Conservation (phyloP, 2,797 vertebrate genomes). For the Urosaurus nigricauda region DNA sequence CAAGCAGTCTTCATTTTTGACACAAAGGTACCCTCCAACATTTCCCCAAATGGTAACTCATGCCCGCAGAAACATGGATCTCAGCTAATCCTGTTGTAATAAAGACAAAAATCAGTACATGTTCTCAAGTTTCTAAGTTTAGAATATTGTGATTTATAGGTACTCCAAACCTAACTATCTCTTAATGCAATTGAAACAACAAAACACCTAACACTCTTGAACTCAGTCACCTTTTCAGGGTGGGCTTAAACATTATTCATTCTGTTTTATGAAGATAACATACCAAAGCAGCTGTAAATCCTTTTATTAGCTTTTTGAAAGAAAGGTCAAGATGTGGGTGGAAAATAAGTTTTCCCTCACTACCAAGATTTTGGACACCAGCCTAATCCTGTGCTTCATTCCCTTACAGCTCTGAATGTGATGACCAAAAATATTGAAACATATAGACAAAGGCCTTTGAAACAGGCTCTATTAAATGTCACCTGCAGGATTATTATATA, state of each 20-base stretch:
- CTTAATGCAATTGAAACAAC: constrained; percentile 60
- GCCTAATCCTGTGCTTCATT: not conserved
- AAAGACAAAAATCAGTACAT: constrained; percentile 47
- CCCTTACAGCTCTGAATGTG: not conserved
- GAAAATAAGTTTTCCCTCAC: constrained; percentile 8
- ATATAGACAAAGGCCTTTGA: not conserved
- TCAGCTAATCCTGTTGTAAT: constrained; percentile 58
- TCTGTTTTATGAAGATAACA: constrained; percentile 63
- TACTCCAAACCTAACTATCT: constrained; percentile 36
- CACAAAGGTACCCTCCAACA: constrained; percentile 28
- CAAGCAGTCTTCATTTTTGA: constrained; percentile 37
- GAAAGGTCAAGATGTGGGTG: constrained; percentile 34
- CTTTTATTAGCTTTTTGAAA: constrained; percentile 52
- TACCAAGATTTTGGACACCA: constrained; percentile 29
- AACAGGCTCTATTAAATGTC: not conserved
- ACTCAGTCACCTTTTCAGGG: constrained; percentile 50
- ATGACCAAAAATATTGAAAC: not conserved
- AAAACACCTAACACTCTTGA: constrained; percentile 31
- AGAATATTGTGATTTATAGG: constrained; percentile 52
- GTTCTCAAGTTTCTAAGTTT: constrained; percentile 55
- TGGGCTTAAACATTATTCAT: constrained; percentile 55
- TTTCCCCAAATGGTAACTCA: constrained; percentile 40
- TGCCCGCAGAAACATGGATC: constrained; percentile 46
- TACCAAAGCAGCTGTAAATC: constrained; percentile 57
- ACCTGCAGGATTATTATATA: not conserved